phyloP scores from a whole-genome alignment of 2,888 invertebrate species.

The Cheilosia urbana region DNA sequence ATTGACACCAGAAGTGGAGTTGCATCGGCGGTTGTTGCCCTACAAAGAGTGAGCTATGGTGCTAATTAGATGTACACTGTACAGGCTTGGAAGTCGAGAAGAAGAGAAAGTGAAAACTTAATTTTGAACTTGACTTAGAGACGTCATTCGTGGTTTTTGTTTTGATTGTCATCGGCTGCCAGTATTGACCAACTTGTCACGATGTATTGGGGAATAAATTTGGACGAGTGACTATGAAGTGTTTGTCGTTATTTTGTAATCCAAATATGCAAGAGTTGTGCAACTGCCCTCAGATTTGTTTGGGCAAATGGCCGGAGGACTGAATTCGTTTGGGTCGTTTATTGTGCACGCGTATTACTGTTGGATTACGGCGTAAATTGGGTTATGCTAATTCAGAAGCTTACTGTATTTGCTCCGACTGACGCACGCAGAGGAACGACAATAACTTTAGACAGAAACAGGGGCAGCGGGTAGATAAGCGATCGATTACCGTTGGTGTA shows the following conservation, averaged over 20 bases:
- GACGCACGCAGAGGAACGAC: not conserved
- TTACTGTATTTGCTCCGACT: not conserved
- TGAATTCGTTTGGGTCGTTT: slow-evolving; percentile 4
- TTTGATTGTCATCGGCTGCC: slow-evolving; percentile 7
- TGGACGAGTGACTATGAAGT: not conserved
- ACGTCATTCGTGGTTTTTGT: not conserved
- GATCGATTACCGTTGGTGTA: not conserved
- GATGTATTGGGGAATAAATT: not conserved
- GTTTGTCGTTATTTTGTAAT: slow-evolving; percentile 22
- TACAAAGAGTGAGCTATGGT: slow-evolving; percentile 8
- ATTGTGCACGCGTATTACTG: not conserved
- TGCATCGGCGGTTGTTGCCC: slow-evolving; percentile 52
- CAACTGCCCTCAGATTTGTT: slow-evolving; percentile 12
- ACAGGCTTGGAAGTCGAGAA: slow-evolving; percentile 4
- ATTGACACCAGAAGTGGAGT: slow-evolving; percentile 14
- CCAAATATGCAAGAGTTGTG: slow-evolving; percentile 30
- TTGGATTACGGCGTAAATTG: not conserved
- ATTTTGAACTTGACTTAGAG: slow-evolving; percentile 70
- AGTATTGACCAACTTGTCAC: slow-evolving; percentile 36
- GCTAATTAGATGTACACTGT: slow-evolving; percentile 12
- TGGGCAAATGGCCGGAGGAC: slow-evolving; percentile 4
- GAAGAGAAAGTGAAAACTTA: slow-evolving; percentile 61
- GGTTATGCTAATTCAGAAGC: not conserved
- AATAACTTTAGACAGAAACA: not conserved
- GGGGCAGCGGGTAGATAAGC: not conserved